Base-by-base conservation (phyloP, 92 coral and sea anemone species). In the Epizoanthus illoricatus region DNA sequence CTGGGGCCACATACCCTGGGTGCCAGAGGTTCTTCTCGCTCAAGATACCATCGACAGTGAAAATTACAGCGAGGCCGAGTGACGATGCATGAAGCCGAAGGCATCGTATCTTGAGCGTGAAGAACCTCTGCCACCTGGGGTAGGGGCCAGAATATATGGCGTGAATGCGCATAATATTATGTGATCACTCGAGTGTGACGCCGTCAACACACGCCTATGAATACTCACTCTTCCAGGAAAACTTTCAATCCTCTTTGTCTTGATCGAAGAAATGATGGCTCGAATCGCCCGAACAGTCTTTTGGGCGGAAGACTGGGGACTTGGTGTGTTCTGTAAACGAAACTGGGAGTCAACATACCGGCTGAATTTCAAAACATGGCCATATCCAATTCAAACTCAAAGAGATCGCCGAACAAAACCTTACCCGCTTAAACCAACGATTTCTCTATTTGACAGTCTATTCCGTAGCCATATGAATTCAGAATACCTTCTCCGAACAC, bases 381-480 rank as follows among this genome's bases (percentile, higher is more conserved):
- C 49, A 43, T 4, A 4, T 43, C 52, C 9, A 0, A 45, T 3
- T 45, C 9, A 5, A 43, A 4, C 0, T 43, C 6, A 43, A 45
- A 45, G 52, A 5, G 52, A 45, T 45, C 15, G 56, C 56, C 56
- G 11, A 11, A 13, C 10, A 8, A n/a, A 13, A 85, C 74, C 36
- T 49, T 84, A 95, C 98, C 93, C 90, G 65, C 85, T 92, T 55
- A 95, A 90, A 28, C 98, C 98, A 76, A 88, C 85, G 24, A 95
- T 88, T 74, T 95, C 98, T 7, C 90, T 89, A 21, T 93, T 91
- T 12, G 86, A 80, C 18, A 95, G 89, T 82, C 90, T 92, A 23
- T 89, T 86, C 85, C 97, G 85, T 5, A 95, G 91, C 98, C 98
- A 95, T 21, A 89, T 76, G 73, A 93, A 95, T 56, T 95, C 98